phyloP scores from a whole-genome alignment of 2,113 vertebrate genomes.

The Sisor rabdophorus region DNA sequence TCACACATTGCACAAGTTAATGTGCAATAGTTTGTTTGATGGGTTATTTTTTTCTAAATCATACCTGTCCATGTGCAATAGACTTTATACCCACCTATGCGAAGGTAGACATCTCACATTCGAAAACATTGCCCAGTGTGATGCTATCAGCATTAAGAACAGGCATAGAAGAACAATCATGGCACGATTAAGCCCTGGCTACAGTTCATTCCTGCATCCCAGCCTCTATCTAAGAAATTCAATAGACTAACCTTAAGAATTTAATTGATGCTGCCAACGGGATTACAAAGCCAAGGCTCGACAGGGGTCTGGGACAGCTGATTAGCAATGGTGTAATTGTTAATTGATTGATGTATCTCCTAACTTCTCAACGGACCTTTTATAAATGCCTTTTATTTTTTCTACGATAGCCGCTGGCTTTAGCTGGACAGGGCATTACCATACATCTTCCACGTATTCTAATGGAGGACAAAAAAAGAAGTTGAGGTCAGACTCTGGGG shows the following conservation, averaged over 20 bases:
- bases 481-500: constrained; percentile 50
- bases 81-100: not conserved
- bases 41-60: too few species aligned
- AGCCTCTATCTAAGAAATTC: constrained; percentile 72
- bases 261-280: constrained; percentile 74
- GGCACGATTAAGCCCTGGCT: constrained; percentile 57
- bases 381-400: constrained; percentile 68
- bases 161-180: constrained; percentile 56
- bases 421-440: constrained; percentile 67
- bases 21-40: not conserved
- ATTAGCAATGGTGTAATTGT: constrained; percentile 79
- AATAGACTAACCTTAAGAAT: constrained; percentile 82
- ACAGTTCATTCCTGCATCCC: constrained; percentile 53
- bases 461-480: constrained; percentile 59
- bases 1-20: not conserved
- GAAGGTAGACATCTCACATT: constrained; percentile 15
- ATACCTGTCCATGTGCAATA: not conserved
- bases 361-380: constrained; percentile 64
- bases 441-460: constrained; percentile 58
- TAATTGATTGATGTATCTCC: constrained; percentile 76
- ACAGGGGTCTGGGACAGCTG: constrained; percentile 68
- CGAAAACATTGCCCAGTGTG: constrained; percentile 34
- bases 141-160: constrained; percentile 44
- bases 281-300: constrained; percentile 66
- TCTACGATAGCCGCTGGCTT: constrained; percentile 51